Base-by-base conservation (phyloP, 2,113 vertebrate genomes). In the Dunckerocampus dactyliophorus region DNA sequence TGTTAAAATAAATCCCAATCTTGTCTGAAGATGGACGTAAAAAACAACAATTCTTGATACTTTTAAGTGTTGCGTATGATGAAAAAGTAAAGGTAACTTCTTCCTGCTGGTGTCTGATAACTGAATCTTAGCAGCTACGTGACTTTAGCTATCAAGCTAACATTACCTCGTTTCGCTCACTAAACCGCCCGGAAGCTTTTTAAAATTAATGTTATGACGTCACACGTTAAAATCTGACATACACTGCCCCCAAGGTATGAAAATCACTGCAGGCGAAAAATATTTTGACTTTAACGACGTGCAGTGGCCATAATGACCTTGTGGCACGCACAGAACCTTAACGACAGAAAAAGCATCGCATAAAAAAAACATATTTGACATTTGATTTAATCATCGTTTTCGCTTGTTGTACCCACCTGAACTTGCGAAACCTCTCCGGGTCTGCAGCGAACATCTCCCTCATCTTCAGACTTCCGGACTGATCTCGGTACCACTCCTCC, bases 371-470 rank as follows among this genome's bases (percentile, higher is more conserved):
- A 3, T 49, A 3, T n/a, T 15, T 49, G 47, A 9, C 47, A 49
- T 49, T n/a, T 49, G 17, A 8, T 49, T 19, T 8, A 48, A 19
- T 48, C 0, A 17, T 49, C 2, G 2, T 28, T 21, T 17, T 39
- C 12, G 39, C 37, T 12, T 21, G 28, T 37, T n/a, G n/a, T 20
- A 17, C 68, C 20, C 4, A 97, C 95, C 95, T 97, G 89, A 96
- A 92, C 48, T 85, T 91, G 67, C 47, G 80, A 90, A 97, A 97
- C 1, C 95, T 82, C 1, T 91, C 88, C 76, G 76, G 74, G 59
- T 97, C 92, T 1, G 69, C 55, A 0, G 92, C 87, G 66, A 98
- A 98, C 81, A 96, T 90, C 50, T 84, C 65, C 80, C 95, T 89
- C 87, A 98, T 89, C 52, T 89, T 91, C 47, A 98, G 91, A n/a